A percentile compares a stretch with the other conserved stretches of the same genome.
These are phyloP conservation scores for Chromobotia macracanthus DNA, from an alignment of 2,797 vertebrate species.

Conservation along the genomic window DNA sequence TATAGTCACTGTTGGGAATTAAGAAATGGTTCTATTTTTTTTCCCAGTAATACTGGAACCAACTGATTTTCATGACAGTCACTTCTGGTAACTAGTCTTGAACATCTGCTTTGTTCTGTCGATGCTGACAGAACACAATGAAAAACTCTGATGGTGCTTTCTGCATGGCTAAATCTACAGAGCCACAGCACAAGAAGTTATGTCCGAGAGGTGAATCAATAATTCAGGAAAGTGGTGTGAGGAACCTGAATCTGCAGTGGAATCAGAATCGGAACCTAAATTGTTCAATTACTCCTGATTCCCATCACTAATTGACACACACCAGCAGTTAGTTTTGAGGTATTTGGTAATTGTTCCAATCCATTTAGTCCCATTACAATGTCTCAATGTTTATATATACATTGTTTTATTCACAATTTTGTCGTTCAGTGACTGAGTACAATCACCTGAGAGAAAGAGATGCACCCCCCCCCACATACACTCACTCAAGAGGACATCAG, in stretches of 20 bases:
- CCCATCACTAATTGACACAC: conserved; percentile 1
- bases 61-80: neutral
- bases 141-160: no score
- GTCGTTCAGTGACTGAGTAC: conserved; percentile 11
- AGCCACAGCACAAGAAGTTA: neutral
- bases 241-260: neutral
- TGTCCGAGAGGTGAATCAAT: neutral
- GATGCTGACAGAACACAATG: neutral
- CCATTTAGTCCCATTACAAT: conserved; percentile 8
- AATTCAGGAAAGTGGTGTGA: neutral
- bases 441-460: conserved; percentile 20
- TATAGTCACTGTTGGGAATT: neutral
- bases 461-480: conserved; percentile 9
- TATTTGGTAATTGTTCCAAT: conserved; percentile 28
- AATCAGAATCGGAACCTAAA: neutral
- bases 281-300: no score
- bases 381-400: conserved; percentile 26
- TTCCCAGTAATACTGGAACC: neutral
- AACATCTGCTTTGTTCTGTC: neutral
- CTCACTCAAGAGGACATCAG: conserved; percentile 35
- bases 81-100: neutral
- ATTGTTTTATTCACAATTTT: conserved; percentile 15
- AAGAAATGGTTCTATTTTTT: neutral
- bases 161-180: neutral
- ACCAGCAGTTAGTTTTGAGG: neutral